Conservation (phyloP, 2,797 vertebrate species). For the Scolopax rusticola region DNA sequence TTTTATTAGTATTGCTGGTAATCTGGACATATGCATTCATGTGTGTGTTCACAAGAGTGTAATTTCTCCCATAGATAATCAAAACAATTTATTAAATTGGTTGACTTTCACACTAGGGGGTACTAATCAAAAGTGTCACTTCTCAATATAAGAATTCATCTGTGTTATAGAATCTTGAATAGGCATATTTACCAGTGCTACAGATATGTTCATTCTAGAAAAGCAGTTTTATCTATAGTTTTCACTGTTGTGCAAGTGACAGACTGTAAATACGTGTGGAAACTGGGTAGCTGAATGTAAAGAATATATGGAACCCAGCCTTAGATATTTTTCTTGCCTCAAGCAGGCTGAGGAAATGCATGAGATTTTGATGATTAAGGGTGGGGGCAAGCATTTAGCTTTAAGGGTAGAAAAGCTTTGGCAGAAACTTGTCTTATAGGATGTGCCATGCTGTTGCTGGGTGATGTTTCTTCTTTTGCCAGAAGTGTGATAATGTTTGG, state of each 20-base stretch:
- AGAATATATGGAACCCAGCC: neutral
- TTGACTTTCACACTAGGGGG: fast-evolving
- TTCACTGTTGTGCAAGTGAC: neutral
- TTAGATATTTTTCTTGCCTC: neutral
- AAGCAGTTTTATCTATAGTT: neutral
- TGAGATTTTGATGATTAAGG: neutral
- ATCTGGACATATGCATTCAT: neutral
- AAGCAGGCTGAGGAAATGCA: neutral
- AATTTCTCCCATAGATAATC: neutral
- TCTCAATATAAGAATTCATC: neutral
- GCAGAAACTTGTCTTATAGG: neutral
- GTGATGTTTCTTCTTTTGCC: neutral
- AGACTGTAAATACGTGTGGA: neutral
- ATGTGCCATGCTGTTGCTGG: slow-evolving; percentile 33
- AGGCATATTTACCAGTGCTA: neutral
- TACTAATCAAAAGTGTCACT: neutral
- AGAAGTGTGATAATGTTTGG: slow-evolving; percentile 1
- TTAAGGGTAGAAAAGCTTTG: slow-evolving; percentile 7
- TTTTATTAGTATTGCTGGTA: neutral
- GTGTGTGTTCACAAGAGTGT: neutral
- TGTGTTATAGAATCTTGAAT: neutral
- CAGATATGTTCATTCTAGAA: neutral
- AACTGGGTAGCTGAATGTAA: neutral
- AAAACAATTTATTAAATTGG: neutral
- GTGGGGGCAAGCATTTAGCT: neutral